Conservation (phyloP, 2,113 vertebrate genomes). For the Apodemus speciosus region DNA sequence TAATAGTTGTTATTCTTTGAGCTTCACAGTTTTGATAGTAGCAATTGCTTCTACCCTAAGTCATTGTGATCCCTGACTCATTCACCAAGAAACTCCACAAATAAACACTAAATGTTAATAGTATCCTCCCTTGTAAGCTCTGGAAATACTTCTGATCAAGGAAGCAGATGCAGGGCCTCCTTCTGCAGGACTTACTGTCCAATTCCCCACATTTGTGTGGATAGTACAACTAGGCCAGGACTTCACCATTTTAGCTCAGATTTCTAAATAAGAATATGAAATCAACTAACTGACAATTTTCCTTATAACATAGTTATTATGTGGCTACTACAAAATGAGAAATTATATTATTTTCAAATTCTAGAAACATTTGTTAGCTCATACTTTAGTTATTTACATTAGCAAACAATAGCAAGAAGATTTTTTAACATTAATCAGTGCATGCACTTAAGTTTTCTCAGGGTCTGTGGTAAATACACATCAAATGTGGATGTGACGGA, state of each 20-base stretch:
- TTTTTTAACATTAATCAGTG: neutral
- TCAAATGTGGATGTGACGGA: neutral
- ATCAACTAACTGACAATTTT: neutral
- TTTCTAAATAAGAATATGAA: neutral
- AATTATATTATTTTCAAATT: neutral
- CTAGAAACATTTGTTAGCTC: neutral
- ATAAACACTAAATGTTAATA: neutral
- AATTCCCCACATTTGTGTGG: neutral
- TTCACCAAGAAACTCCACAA: neutral
- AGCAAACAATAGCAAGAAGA: neutral
- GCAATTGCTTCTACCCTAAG: neutral
- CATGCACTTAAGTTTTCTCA: neutral
- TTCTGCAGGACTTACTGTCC: accelerated
- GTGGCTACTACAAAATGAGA: neutral
- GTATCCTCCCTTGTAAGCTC: neutral
- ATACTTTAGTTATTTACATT: neutral
- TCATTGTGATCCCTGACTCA: neutral
- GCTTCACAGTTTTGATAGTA: neutral
- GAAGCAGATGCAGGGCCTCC: neutral
- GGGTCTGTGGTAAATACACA: neutral
- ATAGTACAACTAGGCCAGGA: neutral
- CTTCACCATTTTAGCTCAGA: neutral
- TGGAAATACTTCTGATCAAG: neutral
- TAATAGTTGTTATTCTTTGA: neutral
- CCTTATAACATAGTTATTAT: neutral